phyloP scores from a whole-genome alignment of 2,888 invertebrate genomes.

The Lysandra bellargus region DNA sequence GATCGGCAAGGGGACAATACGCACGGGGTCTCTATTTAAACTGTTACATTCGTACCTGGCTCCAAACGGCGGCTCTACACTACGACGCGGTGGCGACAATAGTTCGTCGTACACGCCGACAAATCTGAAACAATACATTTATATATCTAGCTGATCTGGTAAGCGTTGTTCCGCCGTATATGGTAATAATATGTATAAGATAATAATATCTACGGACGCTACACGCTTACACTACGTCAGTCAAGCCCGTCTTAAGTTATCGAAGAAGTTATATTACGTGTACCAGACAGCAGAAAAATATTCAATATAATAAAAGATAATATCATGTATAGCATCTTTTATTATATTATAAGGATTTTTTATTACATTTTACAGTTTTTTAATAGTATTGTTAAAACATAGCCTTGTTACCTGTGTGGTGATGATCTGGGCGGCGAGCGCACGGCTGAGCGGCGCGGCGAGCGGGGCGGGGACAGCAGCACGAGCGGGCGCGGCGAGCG shows the following conservation, averaged over 20 bases:
- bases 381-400: not conserved
- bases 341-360: too few relatives aligned
- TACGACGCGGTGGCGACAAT: conserved; percentile 75
- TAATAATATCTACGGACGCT: too few relatives aligned
- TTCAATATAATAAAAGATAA: too few relatives aligned
- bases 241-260: too few relatives aligned
- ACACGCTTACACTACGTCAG: too few relatives aligned
- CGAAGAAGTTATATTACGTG: too few relatives aligned
- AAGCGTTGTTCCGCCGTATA: too few relatives aligned
- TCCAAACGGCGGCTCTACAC: conserved; percentile 75
- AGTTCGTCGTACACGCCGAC: conserved; percentile 75
- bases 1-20: conserved; percentile 61
- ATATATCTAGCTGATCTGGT: too few relatives aligned
- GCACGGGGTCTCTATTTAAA: conserved; percentile 65
- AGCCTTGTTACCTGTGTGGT: conserved; percentile 49
- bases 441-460: conserved; percentile 47
- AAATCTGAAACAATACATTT: conserved; percentile 53
- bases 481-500: conserved; percentile 50
- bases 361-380: too few relatives aligned
- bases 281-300: too few relatives aligned
- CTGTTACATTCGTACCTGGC: conserved; percentile 77
- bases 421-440: conserved; percentile 61
- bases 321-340: too few relatives aligned
- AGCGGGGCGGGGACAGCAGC: conserved; percentile 51
- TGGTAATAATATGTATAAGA: too few relatives aligned